Base-by-base conservation (phyloP, 2,888 invertebrate species). In the Pandemis cinnamomeana region DNA sequence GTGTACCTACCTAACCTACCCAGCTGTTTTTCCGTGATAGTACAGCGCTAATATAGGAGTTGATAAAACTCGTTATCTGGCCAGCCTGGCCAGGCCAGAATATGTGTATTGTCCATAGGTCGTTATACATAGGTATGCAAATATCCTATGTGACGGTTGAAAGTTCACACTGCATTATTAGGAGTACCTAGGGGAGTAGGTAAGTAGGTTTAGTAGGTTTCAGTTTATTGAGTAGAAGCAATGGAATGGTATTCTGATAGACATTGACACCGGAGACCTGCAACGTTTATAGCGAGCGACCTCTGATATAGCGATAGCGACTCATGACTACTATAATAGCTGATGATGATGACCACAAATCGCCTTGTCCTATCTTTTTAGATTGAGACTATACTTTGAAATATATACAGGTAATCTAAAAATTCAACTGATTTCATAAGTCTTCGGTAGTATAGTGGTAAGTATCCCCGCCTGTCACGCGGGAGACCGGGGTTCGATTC, bases 401-500 rank as follows among this genome's bases (percentile, higher is more conserved):
- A 36, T 2, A 4, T 36, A 4, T 36, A 36, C 27, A 36, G 1
- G 27, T n/a, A 61, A 41, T 1, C 41, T 36, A 46, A 44, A 72
- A 70, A 66, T 74, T 74, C 61, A 5, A 2, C 2, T 0, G 0
- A 0, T 0, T 0, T 0, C 0, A 0, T 41, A 86, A 79, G 81
- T 93, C 93, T 90, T 92, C 93, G 94, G 93, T 94, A 94, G 94
- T 94, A 94, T 94, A 94, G 94, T 94, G 94, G 94, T 94, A 77
- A 94, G 94, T 94, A 94, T 94, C 93, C 94, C 94, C 93, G 94
- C 94, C 94, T 94, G 93, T 94, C 94, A 94, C 94, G 93, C 94
- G 94, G 93, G 94, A 94, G 94, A 94, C 94, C 93, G 93, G 94
- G 94, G 94, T 94, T 94, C 94, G 93, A 94, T 94, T 94, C 94